Percentiles rank a stretch among this genome's conserved stretches.
Conservation (phyloP, 2,113 vertebrate species). For the Pangasianodon hypophthalmus region DNA sequence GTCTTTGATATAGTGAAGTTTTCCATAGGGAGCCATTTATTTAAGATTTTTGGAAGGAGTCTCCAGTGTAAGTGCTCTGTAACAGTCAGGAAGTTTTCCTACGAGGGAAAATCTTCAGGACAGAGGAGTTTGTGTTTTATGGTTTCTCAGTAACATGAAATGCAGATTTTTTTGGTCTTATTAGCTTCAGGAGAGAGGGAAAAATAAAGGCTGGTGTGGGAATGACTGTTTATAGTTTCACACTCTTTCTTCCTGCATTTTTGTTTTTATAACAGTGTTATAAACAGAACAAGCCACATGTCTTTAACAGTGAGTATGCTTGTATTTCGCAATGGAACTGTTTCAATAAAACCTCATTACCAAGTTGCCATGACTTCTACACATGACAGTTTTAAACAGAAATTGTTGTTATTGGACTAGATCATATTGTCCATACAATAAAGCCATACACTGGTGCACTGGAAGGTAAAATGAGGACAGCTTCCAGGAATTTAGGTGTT, state of each 20-base stretch:
- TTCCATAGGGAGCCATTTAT: background rate
- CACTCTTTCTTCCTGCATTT: background rate
- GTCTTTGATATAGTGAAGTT: background rate
- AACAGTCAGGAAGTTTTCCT: background rate
- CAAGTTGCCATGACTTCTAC: background rate
- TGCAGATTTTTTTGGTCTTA: background rate
- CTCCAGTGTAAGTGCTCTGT: background rate
- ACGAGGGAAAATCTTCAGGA: background rate
- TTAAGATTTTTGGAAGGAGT: background rate
- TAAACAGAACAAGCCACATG: background rate
- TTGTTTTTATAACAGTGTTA: background rate
- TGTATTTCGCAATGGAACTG: background rate
- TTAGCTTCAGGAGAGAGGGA: background rate
- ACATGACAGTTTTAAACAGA: background rate
- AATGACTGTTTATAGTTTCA: background rate
- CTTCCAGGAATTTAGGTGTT: no score
- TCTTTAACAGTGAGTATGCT: background rate
- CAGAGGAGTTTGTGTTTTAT: background rate
- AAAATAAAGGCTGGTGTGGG: background rate
- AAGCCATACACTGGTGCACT: no score
- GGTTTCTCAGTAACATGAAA: background rate
- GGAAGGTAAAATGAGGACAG: no score
- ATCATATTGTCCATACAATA: no score
- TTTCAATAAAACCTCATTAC: background rate
- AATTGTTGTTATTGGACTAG: no score